phyloP scores from a whole-genome alignment of 2,113 vertebrate species.

The Gymnarchus niloticus region DNA sequence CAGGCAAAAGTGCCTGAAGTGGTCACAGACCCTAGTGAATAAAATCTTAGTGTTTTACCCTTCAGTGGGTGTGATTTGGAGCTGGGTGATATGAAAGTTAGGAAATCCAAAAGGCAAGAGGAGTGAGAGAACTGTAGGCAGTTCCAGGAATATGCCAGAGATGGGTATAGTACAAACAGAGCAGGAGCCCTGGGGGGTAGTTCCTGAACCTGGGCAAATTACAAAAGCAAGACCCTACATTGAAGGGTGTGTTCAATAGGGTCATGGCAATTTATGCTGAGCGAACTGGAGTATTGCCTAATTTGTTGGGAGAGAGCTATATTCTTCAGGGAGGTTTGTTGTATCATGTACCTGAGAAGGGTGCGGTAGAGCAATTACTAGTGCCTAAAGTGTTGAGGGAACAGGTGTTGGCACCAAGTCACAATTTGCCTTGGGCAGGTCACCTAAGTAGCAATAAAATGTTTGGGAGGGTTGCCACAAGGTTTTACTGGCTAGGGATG shows the following conservation, averaged over 20 bases:
- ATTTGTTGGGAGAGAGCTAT: conserved; percentile 1
- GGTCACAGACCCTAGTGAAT: too few species aligned
- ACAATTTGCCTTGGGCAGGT: not conserved
- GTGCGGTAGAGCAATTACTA: not conserved
- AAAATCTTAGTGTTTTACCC: too few species aligned
- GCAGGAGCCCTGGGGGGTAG: not conserved
- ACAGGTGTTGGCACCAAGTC: not conserved
- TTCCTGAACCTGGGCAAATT: not conserved
- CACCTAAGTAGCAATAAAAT: not conserved
- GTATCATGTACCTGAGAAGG: not conserved
- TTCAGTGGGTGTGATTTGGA: too few species aligned
- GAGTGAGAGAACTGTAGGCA: too few species aligned
- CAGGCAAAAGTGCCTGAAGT: too few species aligned
- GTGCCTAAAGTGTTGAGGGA: not conserved
- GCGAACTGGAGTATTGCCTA: not conserved
- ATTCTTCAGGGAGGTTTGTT: not conserved
- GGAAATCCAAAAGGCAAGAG: not conserved
- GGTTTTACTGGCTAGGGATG: conserved; percentile 21
- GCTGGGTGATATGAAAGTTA: not conserved
- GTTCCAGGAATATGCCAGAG: too few species aligned
- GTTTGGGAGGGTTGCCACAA: not conserved
- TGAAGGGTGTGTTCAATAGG: not conserved
- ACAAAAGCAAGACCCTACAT: not conserved
- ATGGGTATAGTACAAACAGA: not conserved
- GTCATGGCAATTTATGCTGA: not conserved